Evolutionary conservation across 2,797 vertebrate species (phyloP).

Genomic region (Danio jaintianensis): DNA sequence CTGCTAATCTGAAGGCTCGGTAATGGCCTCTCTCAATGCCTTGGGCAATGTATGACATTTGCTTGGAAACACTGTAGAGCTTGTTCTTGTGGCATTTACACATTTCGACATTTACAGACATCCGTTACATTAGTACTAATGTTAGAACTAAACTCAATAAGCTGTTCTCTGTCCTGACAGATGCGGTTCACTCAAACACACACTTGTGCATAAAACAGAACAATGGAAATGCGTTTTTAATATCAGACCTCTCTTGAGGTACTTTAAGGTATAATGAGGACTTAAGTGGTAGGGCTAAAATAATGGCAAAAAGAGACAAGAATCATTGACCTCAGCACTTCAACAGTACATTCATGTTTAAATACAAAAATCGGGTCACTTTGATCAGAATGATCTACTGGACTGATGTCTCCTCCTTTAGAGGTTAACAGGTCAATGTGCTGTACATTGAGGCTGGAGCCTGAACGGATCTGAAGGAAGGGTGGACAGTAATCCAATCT

Average conservation of each 20-base stretch:
- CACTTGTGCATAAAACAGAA: not conserved
- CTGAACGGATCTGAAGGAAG: slow-evolving; percentile 4
- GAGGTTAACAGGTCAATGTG: slow-evolving; percentile 24
- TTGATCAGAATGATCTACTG: not conserved
- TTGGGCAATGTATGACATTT: slow-evolving; percentile 60
- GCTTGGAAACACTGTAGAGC: slow-evolving; percentile 52
- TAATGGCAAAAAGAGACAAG: not conserved
- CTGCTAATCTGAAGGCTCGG: slow-evolving; percentile 41
- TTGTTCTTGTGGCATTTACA: slow-evolving; percentile 58
- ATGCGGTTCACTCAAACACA: slow-evolving; percentile 8
- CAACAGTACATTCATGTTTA: slow-evolving; percentile 11
- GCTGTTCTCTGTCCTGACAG: slow-evolving; percentile 20
- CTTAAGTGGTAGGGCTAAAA: not conserved
- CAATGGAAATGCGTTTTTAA: not conserved
- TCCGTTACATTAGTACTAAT: slow-evolving; percentile 54
- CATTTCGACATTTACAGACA: slow-evolving; percentile 54
- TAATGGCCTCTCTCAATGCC: slow-evolving; percentile 40
- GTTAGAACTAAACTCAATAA: slow-evolving; percentile 46
- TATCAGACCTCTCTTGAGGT: not conserved
- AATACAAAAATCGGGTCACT: slow-evolving; percentile 5
- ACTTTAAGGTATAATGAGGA: not conserved
- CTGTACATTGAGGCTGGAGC: slow-evolving; percentile 25
- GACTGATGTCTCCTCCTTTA: not conserved
- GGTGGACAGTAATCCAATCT: slow-evolving; percentile 51
- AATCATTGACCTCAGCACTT: not conserved